Conservation (phyloP, 2,888 invertebrate species). For the Eurois occulta region DNA sequence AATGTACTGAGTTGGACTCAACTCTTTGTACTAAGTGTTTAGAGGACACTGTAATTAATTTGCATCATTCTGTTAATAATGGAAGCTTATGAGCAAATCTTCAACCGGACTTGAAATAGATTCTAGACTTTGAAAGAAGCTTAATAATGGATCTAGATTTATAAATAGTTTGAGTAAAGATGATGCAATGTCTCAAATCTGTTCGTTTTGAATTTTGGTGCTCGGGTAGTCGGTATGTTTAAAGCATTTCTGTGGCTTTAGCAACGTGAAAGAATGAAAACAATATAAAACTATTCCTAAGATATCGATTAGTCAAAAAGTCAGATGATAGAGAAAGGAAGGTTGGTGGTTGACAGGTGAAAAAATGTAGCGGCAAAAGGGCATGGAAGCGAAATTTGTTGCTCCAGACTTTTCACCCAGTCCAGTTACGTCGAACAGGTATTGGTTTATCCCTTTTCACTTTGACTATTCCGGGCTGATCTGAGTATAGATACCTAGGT, state of each 20-base stretch:
- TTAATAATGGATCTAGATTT: background rate
- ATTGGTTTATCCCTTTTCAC: background rate
- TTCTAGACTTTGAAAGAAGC: background rate
- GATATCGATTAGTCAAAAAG: background rate
- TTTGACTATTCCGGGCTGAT: background rate
- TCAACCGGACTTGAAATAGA: background rate
- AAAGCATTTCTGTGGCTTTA: background rate
- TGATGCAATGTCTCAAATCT: background rate
- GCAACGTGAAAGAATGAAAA: background rate
- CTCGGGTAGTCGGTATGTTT: background rate
- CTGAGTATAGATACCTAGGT: too few species aligned
- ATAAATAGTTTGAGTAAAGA: background rate
- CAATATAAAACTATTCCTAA: too few species aligned
- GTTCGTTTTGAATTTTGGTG: background rate
- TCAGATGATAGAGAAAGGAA: background rate
- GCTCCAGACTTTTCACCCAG: background rate
- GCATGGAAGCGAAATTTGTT: background rate
- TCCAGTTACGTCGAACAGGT: background rate
- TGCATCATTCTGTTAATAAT: slow-evolving; percentile 14
- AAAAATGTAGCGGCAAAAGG: slow-evolving; percentile 1
- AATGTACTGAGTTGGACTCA: slow-evolving; percentile 27
- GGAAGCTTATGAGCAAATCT: background rate
- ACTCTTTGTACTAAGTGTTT: background rate
- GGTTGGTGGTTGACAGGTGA: background rate
- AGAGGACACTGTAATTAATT: slow-evolving; percentile 23